Conservation (phyloP, 2,888 invertebrate genomes). For the Cantharis rustica region DNA sequence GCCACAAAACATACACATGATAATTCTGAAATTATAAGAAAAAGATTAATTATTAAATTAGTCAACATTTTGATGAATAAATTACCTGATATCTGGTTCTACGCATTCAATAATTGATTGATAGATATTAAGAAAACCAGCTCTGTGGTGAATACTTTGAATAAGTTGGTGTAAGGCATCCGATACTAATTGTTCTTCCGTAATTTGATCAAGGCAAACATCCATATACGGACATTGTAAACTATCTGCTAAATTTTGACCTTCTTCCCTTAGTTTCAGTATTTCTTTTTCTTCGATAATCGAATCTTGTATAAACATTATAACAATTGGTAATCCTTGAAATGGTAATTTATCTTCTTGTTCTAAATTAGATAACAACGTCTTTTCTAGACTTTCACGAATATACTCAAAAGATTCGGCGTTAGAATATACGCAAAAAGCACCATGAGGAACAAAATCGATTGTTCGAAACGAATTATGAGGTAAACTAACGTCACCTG, state of each 20-base stretch:
- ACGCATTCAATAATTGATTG: slow-evolving; percentile 78
- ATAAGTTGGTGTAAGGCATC: slow-evolving; percentile 77
- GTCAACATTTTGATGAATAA: background rate
- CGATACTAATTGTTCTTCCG: slow-evolving; percentile 68
- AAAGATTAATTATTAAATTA: background rate
- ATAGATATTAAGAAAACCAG: slow-evolving; percentile 73
- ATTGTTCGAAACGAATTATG: slow-evolving; percentile 82
- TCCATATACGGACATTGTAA: slow-evolving; percentile 87
- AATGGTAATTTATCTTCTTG: slow-evolving; percentile 87
- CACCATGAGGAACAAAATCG: slow-evolving; percentile 89
- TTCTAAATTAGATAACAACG: slow-evolving; percentile 85
- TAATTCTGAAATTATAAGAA: slow-evolving; percentile 69
- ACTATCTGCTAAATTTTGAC: slow-evolving; percentile 87
- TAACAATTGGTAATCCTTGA: slow-evolving; percentile 85
- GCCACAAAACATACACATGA: slow-evolving; percentile 96
- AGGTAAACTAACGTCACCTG: slow-evolving; percentile 80
- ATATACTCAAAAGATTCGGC: slow-evolving; percentile 92
- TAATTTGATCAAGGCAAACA: slow-evolving; percentile 70
- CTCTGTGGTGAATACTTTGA: slow-evolving; percentile 77
- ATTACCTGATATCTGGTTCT: slow-evolving; percentile 80
- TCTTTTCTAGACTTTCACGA: slow-evolving; percentile 88
- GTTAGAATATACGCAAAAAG: slow-evolving; percentile 89
- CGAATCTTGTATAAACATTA: slow-evolving; percentile 88
- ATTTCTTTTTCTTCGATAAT: slow-evolving; percentile 83
- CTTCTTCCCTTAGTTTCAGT: slow-evolving; percentile 84